Conservation (phyloP, 2,113 vertebrate species). For the Passer montanus region DNA sequence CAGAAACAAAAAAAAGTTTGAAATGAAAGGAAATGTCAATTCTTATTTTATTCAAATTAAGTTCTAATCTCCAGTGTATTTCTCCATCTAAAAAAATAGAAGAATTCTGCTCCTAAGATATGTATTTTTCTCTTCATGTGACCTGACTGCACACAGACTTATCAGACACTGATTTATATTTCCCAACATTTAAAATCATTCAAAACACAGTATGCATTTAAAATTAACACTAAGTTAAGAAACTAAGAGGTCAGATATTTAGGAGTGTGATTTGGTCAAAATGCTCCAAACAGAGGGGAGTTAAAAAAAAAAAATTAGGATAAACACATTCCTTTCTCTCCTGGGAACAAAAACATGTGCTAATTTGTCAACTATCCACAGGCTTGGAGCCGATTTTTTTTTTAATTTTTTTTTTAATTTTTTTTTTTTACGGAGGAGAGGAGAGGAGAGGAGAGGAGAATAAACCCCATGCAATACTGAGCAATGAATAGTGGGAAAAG, state of each 20-base stretch:
- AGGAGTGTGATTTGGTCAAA: background rate
- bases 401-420: background rate
- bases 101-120: background rate
- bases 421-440: no score
- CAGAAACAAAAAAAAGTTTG: background rate
- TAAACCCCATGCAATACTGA: background rate
- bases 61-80: background rate
- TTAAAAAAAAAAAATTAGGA: background rate
- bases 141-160: background rate
- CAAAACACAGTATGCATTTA: background rate
- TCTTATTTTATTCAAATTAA: background rate
- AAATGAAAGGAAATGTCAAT: background rate
- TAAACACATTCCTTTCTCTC: background rate
- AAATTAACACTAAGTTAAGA: background rate
- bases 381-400: background rate
- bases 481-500: background rate
- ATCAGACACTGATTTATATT: slow-evolving; percentile 35
- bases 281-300: background rate
- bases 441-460: no score
- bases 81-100: background rate
- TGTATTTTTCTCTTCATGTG: background rate
- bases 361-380: background rate
- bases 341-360: background rate
- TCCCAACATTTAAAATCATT: slow-evolving; percentile 4
- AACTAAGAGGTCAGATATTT: background rate